Conservation (phyloP, 2,888 invertebrate species). For the Glyphotaelius pellucidus region DNA sequence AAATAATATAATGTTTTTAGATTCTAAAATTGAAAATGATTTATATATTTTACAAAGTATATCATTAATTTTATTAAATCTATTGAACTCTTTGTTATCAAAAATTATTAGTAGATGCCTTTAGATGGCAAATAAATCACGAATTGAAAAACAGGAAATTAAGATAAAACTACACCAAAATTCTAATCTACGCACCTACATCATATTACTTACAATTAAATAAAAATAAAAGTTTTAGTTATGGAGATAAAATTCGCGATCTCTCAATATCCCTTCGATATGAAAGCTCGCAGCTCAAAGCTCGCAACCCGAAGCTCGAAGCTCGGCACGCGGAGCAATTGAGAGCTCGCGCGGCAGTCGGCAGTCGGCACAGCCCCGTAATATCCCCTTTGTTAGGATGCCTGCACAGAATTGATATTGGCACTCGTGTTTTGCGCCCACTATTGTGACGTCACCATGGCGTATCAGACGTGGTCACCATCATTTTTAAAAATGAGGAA, state of each 20-base stretch:
- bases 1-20: no score
- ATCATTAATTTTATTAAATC: no score
- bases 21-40: no score
- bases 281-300: background rate
- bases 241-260: background rate
- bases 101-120: no score
- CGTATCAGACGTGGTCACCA: conserved; percentile 17
- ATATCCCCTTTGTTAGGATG: conserved; percentile 51
- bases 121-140: background rate
- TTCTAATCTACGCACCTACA: background rate
- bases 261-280: background rate
- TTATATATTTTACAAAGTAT: no score
- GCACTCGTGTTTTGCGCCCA: conserved; percentile 21
- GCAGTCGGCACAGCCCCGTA: background rate
- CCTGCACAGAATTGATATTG: conserved; percentile 54
- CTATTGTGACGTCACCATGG: conserved; percentile 27
- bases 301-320: background rate
- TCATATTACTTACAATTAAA: background rate
- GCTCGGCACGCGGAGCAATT: conserved; percentile 25
- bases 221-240: background rate
- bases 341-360: background rate
- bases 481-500: background rate
- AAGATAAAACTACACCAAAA: background rate
- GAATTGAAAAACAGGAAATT: background rate
- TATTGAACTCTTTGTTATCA: no score